Percentiles rank a stretch among this genome's conserved stretches.
Conservation (phyloP, 2,113 vertebrate genomes). For the Ctenomys sociabilis region DNA sequence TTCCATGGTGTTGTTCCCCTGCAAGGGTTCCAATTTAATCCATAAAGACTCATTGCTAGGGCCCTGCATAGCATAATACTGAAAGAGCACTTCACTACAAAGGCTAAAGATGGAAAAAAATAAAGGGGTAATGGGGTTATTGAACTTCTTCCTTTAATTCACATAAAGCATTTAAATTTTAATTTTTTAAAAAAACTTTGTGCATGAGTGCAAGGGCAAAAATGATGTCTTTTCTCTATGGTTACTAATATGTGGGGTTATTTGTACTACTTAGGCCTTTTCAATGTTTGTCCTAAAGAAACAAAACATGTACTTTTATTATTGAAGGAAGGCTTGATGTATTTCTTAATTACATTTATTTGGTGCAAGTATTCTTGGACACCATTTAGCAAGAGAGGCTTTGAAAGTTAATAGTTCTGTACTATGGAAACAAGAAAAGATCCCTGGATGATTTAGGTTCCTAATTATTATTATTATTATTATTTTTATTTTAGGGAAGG, state of each 20-base stretch:
- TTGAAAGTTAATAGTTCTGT: background rate
- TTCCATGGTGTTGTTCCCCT: background rate
- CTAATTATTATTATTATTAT: too few species aligned
- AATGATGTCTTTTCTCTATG: background rate
- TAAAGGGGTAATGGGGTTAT: background rate
- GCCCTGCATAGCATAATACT: background rate
- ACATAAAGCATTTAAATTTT: background rate
- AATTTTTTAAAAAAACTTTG: background rate
- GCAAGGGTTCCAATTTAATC: background rate
- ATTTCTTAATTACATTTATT: background rate
- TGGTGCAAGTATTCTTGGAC: background rate
- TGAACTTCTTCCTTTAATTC: background rate
- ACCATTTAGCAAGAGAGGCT: background rate
- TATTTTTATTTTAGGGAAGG: too few species aligned
- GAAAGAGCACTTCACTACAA: background rate
- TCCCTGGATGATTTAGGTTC: background rate
- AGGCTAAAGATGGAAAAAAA: background rate
- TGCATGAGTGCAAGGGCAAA: background rate
- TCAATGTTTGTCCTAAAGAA: background rate
- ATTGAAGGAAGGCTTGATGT: background rate
- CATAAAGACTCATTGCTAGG: background rate
- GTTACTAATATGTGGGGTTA: background rate
- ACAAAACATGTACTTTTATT: background rate
- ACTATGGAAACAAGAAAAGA: background rate
- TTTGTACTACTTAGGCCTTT: background rate